Base-by-base conservation (phyloP, 2,888 invertebrate genomes). In the Lobophora halterata region DNA sequence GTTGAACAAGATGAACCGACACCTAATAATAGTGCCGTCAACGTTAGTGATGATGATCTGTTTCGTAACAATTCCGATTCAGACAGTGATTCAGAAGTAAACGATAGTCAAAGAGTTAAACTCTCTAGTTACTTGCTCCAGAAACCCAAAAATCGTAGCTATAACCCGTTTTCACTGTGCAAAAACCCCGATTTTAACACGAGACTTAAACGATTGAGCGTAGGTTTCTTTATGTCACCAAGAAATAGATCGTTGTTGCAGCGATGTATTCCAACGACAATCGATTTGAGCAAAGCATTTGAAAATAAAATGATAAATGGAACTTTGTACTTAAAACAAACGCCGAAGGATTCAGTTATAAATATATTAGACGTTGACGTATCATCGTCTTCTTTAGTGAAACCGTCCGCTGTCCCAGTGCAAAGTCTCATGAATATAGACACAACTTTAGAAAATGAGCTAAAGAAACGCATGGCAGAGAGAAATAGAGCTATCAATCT, bases 141-240 rank as follows among this genome's bases (percentile, higher is more conserved):
- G 52, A 86, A 85, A 59, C 85, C 82, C 1, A 65, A 56, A 46
- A 58, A 60, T 32, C 68, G 72, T n/a, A 58, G 37, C 1, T 86
- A 86, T 27, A 71, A 77, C 48, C 75, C 79, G 0, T 74, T 81
- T 54, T 63, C 74, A 17, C 33, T 87, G 2, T 81, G 82, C 40
- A 85, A 82, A 57, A 87, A 87, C 58, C 86, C 86, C 1, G 86
- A 87, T 52, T 87, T 86, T 31, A 87, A 86, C 44, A 82, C 79
- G 2, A 60, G 77, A 14, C 52, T 87, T 4, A 82, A 77, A 55
- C 61, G 83, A 32, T 49, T 87, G 20, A 70, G 67, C 0, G 62
- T 64, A 2, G 74, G 81, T 1, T 87, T 87, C 48, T 70, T 78
- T 19, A 71, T 63, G 47, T 71, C 62, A 0, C 56, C 60, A 7